phyloP scores from a whole-genome alignment of 2,113 vertebrate genomes.

The Lepus americanus region DNA sequence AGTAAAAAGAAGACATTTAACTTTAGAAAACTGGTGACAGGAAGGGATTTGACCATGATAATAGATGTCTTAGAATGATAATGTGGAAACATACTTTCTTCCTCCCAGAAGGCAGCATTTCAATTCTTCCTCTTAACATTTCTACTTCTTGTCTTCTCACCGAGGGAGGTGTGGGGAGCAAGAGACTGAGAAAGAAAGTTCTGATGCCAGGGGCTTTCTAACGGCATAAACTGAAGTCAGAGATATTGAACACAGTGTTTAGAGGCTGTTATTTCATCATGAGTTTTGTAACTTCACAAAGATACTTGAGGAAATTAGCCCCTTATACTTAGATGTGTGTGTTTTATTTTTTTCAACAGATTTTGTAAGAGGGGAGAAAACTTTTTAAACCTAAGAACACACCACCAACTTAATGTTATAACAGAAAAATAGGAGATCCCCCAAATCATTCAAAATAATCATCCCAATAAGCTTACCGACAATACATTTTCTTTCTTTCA shows the following conservation, averaged over 20 bases:
- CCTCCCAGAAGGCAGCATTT: conserved; percentile 72
- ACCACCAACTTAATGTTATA: conserved; percentile 43
- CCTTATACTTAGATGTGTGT: conserved; percentile 65
- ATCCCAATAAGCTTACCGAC: conserved; percentile 51
- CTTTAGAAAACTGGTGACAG: conserved; percentile 67
- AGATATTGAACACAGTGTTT: conserved; percentile 80
- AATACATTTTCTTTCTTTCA: conserved; percentile 74
- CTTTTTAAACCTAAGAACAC: not conserved
- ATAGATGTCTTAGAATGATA: conserved; percentile 77
- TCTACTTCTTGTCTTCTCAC: conserved; percentile 78
- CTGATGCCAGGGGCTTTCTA: conserved; percentile 80
- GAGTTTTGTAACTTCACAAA: conserved; percentile 80
- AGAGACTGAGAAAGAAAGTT: conserved; percentile 50
- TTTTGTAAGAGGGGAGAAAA: conserved; percentile 64
- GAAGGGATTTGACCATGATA: conserved; percentile 68
- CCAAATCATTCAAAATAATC: conserved; percentile 71
- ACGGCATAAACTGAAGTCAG: conserved; percentile 84
- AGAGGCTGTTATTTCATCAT: conserved; percentile 84
- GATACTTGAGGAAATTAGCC: conserved; percentile 80
- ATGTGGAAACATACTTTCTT: conserved; percentile 69
- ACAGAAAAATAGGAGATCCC: conserved; percentile 54
- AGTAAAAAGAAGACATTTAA: conserved; percentile 60
- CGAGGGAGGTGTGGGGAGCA: conserved; percentile 71
- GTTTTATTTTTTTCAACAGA: conserved; percentile 78
- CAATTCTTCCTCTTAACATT: conserved; percentile 75